Evolutionary conservation across 2,888 invertebrate genomes (phyloP).

Genomic region (Thysanoteuthis rhombus): DNA sequence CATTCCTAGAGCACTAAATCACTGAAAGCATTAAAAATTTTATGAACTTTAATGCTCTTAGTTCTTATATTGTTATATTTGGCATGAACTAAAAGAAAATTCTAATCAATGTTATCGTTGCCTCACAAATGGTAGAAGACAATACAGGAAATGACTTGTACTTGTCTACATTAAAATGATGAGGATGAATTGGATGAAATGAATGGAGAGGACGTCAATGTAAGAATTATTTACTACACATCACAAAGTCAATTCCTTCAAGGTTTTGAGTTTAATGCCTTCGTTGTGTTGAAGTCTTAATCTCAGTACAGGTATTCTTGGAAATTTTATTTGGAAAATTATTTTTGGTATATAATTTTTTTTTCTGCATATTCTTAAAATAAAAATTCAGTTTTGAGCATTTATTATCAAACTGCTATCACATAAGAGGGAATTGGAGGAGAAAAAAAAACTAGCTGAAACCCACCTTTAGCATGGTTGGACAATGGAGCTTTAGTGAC

Average conservation of each 20-base stretch:
- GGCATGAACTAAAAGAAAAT: no score
- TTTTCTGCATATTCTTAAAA: no score
- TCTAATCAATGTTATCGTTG: no score
- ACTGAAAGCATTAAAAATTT: no score
- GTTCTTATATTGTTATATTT: no score
- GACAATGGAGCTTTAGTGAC: no score
- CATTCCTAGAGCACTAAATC: no score
- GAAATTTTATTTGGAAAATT: background rate
- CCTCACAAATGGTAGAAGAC: background rate
- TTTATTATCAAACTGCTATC: slow-evolving; percentile 12
- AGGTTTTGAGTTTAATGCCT: background rate
- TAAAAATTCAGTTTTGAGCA: background rate
- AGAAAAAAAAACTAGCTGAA: no score
- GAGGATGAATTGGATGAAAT: background rate
- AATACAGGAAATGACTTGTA: background rate
- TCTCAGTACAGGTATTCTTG: background rate
- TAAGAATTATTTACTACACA: background rate
- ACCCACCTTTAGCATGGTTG: no score
- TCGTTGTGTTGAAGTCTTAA: background rate
- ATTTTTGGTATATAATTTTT: no score
- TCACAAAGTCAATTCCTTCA: background rate
- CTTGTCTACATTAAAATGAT: background rate
- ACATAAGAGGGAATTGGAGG: background rate
- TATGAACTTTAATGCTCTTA: no score
- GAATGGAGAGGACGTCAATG: background rate